Base-by-base conservation (phyloP, 2,797 vertebrate species). In the Crocidura indochinensis region DNA sequence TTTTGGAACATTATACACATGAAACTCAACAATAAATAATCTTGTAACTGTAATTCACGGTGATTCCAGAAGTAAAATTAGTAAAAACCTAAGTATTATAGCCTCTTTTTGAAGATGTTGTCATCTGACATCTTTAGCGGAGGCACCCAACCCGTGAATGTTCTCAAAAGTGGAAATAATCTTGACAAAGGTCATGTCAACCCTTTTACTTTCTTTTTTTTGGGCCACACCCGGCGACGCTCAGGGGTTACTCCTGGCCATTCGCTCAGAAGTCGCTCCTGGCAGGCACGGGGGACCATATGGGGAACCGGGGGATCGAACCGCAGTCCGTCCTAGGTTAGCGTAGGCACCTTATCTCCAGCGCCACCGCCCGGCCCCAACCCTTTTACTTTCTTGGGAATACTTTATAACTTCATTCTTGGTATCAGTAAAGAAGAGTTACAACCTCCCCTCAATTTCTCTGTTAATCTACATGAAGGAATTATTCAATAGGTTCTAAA, bases 161-260 rank as follows among this genome's bases (percentile, higher is more conserved):
- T 80, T 47, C 88, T 81, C 65, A 73, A 79, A 81, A 68, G 7
- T 6, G 6, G 31, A 76, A 84, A 73, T 24, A 84, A 62, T 68
- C 68, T 88, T 51, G 76, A 85, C 29, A 84, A 76, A 49, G 44
- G 22, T 91, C 8, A 72, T 7, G 71, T 60, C 27, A 75, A 11
- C 15, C 22, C 84, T 38, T 67, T n/a, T 56, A 64, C 90, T 56
- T 92, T 67, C 79, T 44, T 77, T n/a, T n/a, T n/a, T n/a, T n/a
- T n/a, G n/a, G n/a, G n/a, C n/a, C n/a, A n/a, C n/a, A n/a, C n/a
- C n/a, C n/a, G n/a, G n/a, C n/a, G n/a, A n/a, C n/a, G n/a, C n/a
- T n/a, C n/a, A n/a, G n/a, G n/a, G n/a, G n/a, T n/a, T n/a, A n/a
- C n/a, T n/a, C n/a, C n/a, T n/a, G n/a, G n/a, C n/a, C n/a, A n/a